These are phyloP conservation scores for Pachydiplax longipennis DNA, from an alignment of 2,888 invertebrate genomes.

Conservation along the genomic window DNA sequence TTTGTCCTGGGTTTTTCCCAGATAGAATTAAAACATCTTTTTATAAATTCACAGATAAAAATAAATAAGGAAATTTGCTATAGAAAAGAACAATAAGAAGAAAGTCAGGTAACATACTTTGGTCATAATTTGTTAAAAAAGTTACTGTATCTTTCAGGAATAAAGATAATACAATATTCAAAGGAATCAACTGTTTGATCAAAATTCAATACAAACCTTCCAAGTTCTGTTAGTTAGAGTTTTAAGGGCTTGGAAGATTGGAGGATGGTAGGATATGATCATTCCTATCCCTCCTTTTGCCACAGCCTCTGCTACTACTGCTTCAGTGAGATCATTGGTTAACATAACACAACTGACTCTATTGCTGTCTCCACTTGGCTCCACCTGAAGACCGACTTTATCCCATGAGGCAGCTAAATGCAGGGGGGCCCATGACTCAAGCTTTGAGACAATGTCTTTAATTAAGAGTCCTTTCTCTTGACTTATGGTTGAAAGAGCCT, in stretches of 20 bases:
- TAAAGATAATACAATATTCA: neutral
- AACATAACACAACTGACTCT: conserved; percentile 73
- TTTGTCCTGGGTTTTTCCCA: no score
- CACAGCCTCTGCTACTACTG: conserved; percentile 83
- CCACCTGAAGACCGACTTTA: conserved; percentile 90
- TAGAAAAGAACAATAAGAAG: no score
- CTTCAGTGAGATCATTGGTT: conserved; percentile 92
- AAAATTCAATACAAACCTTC: conserved; percentile 66
- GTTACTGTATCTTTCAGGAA: neutral
- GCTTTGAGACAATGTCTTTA: conserved; percentile 63
- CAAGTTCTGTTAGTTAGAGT: conserved; percentile 69
- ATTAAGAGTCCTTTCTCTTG: conserved; percentile 54
- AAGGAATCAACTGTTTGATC: neutral
- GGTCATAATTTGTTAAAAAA: neutral
- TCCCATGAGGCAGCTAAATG: conserved; percentile 87
- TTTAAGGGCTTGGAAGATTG: conserved; percentile 86
- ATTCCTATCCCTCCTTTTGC: conserved; percentile 69
- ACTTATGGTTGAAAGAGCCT: neutral
- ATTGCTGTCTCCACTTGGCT: conserved; percentile 69
- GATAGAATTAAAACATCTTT: no score
- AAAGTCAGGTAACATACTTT: no score
- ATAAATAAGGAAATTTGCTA: no score
- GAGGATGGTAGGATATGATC: conserved; percentile 95
- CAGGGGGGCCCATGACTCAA: conserved; percentile 76
- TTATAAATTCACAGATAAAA: no score